Percentiles rank a stretch among this genome's conserved stretches.
These are phyloP conservation scores for Lethenteron camtschaticum DNA, from an alignment of 2,113 vertebrate genomes.

Conservation along the genomic window DNA sequence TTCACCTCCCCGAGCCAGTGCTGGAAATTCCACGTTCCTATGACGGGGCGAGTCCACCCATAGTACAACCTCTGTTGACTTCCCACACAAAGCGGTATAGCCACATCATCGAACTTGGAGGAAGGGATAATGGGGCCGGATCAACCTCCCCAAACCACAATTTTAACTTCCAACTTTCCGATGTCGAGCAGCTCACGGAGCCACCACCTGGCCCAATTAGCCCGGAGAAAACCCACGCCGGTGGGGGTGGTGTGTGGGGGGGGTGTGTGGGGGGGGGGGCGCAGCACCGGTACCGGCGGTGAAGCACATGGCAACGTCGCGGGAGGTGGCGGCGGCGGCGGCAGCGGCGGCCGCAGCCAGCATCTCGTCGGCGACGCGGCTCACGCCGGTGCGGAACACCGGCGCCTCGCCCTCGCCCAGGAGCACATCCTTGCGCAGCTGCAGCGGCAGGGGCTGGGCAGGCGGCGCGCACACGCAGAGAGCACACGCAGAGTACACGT, in stretches of 20 bases:
- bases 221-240: background rate
- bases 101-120: no score
- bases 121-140: no score
- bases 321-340: background rate
- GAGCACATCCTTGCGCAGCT: background rate
- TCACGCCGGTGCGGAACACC: background rate
- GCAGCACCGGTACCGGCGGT: no score
- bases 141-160: background rate
- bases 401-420: background rate
- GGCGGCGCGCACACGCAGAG: background rate
- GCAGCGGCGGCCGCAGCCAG: background rate
- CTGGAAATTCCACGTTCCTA: no score
- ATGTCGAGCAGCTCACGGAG: background rate
- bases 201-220: background rate
- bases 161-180: background rate
- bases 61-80: no score
- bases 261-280: background rate
- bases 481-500: background rate
- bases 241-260: background rate
- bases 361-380: constrained; percentile 2
- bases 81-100: no score
- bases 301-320: constrained; percentile 1
- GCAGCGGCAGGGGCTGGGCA: constrained; percentile 2
- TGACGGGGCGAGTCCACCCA: no score
- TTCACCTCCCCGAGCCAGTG: no score